Base-by-base conservation (phyloP, 92 coral and sea anemone species). In the Pocillopora grandis region DNA sequence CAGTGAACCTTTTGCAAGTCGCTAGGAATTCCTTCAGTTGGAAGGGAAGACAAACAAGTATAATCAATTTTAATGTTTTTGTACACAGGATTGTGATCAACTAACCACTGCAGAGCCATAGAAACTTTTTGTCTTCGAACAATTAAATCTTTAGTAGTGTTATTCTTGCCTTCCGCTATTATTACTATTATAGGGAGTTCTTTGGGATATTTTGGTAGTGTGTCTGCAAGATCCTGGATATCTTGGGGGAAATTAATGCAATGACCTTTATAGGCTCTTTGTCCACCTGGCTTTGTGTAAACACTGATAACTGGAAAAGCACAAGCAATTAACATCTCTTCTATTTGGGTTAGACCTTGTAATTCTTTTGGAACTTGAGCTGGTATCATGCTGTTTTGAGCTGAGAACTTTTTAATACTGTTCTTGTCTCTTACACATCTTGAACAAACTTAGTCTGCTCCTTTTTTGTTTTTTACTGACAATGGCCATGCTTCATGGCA, bases 271-370 rank as follows among this genome's bases (percentile, higher is more conserved):
- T 89, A 89, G 73, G 91, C 93, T 71, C 62, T 90, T 90, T 90
- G 89, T 62, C 92, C 92, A 80, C 92, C 92, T 78, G 95, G 92
- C 61, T 89, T 91, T 81, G 90, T 87, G 80, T 86, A 91, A 90
- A 88, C 94, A 84, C 78, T 64, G 64, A 91, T 88, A 49, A 91
- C 88, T 63, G 93, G 96, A 73, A 92, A 91, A 70, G 78, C 91
- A 63, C 93, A 84, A 6, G 96, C 93, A 78, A 92, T 92, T 16
- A 92, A 76, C 96, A 92, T 88, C 80, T 92, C 92, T 72, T 92
- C 96, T 71, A 92, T 72, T 86, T 90, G 96, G 61, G 96, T 90
- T 13, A 93, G 69, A 81, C 78, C 89, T 79, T 90, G 92, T 67
- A 93, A 84, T 88, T 90, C 92, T 61, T 86, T 81, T 59, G 97